Percentiles rank a stretch among this genome's conserved stretches.
Evolutionary conservation across 2,113 vertebrate species (phyloP).

Genomic region (Chaetorhynchus papuensis): DNA sequence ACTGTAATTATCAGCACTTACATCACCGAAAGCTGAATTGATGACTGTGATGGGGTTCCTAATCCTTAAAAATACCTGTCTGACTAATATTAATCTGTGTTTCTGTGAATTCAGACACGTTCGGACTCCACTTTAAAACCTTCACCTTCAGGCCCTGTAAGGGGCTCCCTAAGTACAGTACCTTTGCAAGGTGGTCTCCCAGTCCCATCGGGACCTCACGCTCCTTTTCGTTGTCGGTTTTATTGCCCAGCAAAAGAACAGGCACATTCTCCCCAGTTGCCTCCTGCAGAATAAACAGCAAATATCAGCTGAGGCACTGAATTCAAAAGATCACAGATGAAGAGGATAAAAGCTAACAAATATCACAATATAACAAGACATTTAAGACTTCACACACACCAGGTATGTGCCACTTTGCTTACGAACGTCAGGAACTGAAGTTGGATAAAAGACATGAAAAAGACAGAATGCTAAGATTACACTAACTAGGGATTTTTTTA

Average conservation of each 20-base stretch:
- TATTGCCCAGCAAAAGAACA: conserved; percentile 87
- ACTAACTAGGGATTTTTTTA: background rate
- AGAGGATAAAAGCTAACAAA: background rate
- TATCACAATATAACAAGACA: background rate
- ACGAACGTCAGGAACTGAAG: background rate
- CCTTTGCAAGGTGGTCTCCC: conserved; percentile 83
- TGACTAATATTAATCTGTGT: background rate
- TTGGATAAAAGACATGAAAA: background rate
- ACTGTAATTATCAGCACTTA: background rate
- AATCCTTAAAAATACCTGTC: background rate
- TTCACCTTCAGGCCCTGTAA: background rate
- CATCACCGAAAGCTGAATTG: background rate
- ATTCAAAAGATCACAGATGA: background rate
- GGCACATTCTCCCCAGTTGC: conserved; percentile 79
- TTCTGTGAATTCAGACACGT: background rate
- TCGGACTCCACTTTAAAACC: background rate
- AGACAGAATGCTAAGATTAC: background rate
- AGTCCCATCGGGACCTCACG: conserved; percentile 80
- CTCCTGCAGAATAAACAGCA: conserved; percentile 73
- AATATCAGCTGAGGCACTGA: background rate
- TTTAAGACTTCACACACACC: background rate
- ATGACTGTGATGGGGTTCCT: background rate
- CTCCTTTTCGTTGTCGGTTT: conserved; percentile 83
- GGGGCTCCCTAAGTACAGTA: conserved; percentile 15
- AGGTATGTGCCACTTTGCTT: background rate